Conservation (phyloP, 2,797 vertebrate genomes). For the Lerista edwardsae region DNA sequence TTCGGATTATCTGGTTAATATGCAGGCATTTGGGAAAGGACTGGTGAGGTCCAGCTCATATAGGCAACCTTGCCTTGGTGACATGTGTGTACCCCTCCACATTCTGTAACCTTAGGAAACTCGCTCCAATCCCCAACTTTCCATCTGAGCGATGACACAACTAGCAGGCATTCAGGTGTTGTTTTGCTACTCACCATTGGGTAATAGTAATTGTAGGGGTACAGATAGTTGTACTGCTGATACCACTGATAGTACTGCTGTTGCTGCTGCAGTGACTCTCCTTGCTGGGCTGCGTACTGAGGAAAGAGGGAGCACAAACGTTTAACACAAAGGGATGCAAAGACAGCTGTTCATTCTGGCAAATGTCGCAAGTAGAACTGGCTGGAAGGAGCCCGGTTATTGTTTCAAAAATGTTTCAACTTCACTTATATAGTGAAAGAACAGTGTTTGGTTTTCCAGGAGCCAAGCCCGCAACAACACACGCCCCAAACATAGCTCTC, state of each 20-base stretch:
- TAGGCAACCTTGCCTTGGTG: neutral
- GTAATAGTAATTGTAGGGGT: conserved; percentile 89
- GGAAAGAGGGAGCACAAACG: conserved; percentile 3
- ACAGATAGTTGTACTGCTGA: conserved; percentile 86
- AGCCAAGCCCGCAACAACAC: neutral
- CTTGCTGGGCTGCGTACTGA: conserved; percentile 80
- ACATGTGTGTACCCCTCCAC: neutral
- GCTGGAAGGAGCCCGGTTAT: neutral
- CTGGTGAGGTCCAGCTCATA: neutral
- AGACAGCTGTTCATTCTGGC: neutral
- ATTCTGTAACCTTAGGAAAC: neutral
- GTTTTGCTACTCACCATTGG: conserved; percentile 71
- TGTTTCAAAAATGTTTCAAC: neutral
- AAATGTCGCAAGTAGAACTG: neutral
- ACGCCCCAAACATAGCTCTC: neutral
- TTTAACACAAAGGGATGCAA: neutral
- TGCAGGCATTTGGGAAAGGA: neutral
- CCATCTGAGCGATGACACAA: neutral
- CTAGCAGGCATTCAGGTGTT: neutral
- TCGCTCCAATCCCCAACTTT: neutral
- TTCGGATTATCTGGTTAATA: neutral
- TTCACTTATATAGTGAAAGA: neutral
- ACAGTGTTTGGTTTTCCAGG: neutral
- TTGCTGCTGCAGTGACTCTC: conserved; percentile 81
- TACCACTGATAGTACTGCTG: conserved; percentile 89